Conservation (phyloP, 2,113 vertebrate species). For the Echinops telfairi region DNA sequence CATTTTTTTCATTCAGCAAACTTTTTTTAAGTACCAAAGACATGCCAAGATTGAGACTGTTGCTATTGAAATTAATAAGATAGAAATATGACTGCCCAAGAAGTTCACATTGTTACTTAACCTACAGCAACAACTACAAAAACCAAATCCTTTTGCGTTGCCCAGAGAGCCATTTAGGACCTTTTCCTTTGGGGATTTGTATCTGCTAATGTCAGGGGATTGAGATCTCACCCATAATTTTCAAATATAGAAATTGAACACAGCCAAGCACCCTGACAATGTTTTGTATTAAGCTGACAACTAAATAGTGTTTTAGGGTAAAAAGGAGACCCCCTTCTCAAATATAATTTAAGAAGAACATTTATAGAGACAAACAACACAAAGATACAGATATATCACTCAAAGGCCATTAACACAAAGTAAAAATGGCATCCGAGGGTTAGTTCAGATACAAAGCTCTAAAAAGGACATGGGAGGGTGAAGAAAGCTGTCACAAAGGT, state of each 20-base stretch:
- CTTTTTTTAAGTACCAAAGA: background rate
- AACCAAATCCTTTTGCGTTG: background rate
- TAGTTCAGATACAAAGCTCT: no score
- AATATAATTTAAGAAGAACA: no score
- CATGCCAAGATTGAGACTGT: accelerated
- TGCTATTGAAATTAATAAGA: background rate
- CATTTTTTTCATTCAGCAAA: background rate
- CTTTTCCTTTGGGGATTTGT: background rate
- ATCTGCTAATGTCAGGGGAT: background rate
- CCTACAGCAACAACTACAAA: background rate
- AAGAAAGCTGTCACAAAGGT: no score
- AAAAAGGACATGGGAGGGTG: no score
- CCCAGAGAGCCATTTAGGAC: background rate
- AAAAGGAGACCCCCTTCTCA: no score
- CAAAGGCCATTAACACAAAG: no score
- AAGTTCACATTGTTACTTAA: background rate
- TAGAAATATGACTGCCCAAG: background rate
- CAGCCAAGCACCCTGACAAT: background rate
- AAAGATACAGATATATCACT: no score
- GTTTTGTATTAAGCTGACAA: background rate
- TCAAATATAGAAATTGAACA: background rate
- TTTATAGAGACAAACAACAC: no score
- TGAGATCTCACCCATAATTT: background rate
- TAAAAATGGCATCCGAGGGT: no score
- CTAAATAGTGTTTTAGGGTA: background rate